A percentile compares a stretch with the other conserved stretches of the same genome.
Evolutionary conservation across 2,113 vertebrate genomes (phyloP).

Genomic region (Gobiocypris rarus): DNA sequence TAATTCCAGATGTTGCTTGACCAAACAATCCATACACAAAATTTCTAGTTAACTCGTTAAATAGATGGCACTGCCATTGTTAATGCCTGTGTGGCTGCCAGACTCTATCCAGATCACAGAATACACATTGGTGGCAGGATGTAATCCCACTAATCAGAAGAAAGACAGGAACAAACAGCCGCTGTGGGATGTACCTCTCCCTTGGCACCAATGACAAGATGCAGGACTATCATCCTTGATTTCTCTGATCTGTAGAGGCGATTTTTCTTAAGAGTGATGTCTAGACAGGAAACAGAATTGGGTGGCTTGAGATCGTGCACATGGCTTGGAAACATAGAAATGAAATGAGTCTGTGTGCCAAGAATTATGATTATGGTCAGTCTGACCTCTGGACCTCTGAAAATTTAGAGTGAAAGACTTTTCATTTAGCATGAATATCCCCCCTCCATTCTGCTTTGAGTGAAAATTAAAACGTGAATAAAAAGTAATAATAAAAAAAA

Average conservation of each 20-base stretch:
- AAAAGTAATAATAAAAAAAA: too few relatives aligned
- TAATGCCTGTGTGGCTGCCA: not conserved
- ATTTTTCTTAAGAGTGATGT: slow-evolving; percentile 7
- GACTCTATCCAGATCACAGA: not conserved
- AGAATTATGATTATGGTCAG: too few relatives aligned
- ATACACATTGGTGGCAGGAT: slow-evolving; percentile 16
- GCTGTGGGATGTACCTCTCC: slow-evolving; percentile 4
- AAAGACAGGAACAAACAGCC: slow-evolving; percentile 38
- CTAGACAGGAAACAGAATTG: slow-evolving; percentile 16
- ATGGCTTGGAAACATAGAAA: too few relatives aligned
- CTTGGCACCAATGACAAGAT: not conserved
- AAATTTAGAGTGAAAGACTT: not conserved
- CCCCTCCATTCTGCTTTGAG: not conserved
- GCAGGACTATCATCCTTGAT: slow-evolving; percentile 11
- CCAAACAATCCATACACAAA: slow-evolving; percentile 10
- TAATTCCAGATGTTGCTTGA: not conserved
- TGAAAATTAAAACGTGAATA: not conserved
- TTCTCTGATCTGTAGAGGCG: not conserved
- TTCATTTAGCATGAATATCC: not conserved
- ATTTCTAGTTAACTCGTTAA: not conserved
- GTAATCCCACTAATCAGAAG: slow-evolving; percentile 27
- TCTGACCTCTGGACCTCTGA: too few relatives aligned
- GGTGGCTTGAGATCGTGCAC: too few relatives aligned
- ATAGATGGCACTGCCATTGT: slow-evolving; percentile 25
- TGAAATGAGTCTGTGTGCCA: too few relatives aligned